phyloP scores from a whole-genome alignment of 2,797 vertebrate species.

The Neosilurus hyrtlii region DNA sequence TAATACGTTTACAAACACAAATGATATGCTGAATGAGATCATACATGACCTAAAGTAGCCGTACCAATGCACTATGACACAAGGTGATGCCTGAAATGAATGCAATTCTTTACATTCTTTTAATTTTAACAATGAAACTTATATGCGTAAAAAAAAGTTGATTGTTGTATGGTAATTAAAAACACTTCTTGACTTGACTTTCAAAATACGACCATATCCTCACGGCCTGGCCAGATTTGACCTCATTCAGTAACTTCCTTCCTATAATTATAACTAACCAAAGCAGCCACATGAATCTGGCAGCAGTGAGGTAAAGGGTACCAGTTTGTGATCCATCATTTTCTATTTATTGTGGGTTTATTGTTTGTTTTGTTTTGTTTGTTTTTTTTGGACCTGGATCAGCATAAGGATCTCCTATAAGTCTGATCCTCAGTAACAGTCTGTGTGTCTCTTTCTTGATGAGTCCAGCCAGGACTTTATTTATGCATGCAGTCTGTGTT shows the following conservation, averaged over 20 bases:
- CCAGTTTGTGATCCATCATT: background rate
- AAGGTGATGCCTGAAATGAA: constrained; percentile 57
- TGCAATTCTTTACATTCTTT: constrained; percentile 52
- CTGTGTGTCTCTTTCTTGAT: constrained; percentile 51
- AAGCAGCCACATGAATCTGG: constrained; percentile 48
- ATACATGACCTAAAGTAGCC: constrained; percentile 59
- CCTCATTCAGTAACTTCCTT: constrained; percentile 20
- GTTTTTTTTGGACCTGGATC: constrained; percentile 28
- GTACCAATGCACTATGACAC: constrained; percentile 69
- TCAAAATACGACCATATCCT: constrained; percentile 33
- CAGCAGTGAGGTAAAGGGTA: constrained; percentile 52
- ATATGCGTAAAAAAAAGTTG: background rate
- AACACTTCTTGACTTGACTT: constrained; percentile 42
- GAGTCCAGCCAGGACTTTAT: constrained; percentile 47
- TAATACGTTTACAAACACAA: constrained; percentile 58
- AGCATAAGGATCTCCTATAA: constrained; percentile 28
- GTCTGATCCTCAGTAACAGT: constrained; percentile 45
- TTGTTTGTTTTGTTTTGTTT: constrained; percentile 42
- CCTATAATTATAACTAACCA: constrained; percentile 8
- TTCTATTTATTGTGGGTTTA: background rate
- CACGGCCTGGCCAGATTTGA: constrained; percentile 8
- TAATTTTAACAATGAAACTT: constrained; percentile 48
- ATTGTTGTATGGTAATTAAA: constrained; percentile 52
- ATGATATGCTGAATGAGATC: constrained; percentile 44
- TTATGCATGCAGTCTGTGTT: constrained; percentile 47